phyloP scores from a whole-genome alignment of 35 echinoderm and acorn worm species.

The Strongylocentrotus purpuratus region DNA sequence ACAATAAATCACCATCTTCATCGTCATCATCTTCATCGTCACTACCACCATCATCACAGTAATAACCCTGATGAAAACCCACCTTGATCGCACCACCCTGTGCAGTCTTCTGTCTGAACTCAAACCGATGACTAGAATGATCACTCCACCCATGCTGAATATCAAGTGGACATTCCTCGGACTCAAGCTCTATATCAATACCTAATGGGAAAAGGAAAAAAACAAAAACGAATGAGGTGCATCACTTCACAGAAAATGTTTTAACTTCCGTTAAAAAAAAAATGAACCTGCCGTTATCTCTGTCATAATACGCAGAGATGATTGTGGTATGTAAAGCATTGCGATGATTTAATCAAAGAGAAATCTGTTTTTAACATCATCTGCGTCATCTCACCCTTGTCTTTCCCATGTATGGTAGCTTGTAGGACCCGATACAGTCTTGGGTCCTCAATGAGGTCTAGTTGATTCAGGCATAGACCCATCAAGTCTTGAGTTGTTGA shows the following conservation, averaged over 20 bases:
- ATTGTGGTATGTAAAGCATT: too few species aligned
- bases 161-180: slow-evolving; percentile 67
- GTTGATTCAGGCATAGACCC: slow-evolving; percentile 58
- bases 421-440: slow-evolving; percentile 78
- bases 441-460: slow-evolving; percentile 74
- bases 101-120: slow-evolving; percentile 77
- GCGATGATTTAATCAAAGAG: too few species aligned
- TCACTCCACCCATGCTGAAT: slow-evolving; percentile 77
- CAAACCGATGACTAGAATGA: slow-evolving; percentile 59
- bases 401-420: slow-evolving; percentile 61
- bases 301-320: too few species aligned
- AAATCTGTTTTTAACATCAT: too few species aligned
- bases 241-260: too few species aligned
- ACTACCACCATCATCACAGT: too few species aligned
- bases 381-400: slow-evolving; percentile 50
- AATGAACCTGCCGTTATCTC: too few species aligned
- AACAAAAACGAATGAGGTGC: background rate
- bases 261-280: too few species aligned
- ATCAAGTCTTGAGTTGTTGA: slow-evolving; percentile 59
- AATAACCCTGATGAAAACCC: background rate
- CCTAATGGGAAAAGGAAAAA: slow-evolving; percentile 41
- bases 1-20: too few species aligned
- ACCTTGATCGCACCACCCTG: slow-evolving; percentile 98
- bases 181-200: slow-evolving; percentile 78
- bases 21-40: too few species aligned